Conservation (phyloP, 2,797 vertebrate genomes). For the Etheostoma nigrum region DNA sequence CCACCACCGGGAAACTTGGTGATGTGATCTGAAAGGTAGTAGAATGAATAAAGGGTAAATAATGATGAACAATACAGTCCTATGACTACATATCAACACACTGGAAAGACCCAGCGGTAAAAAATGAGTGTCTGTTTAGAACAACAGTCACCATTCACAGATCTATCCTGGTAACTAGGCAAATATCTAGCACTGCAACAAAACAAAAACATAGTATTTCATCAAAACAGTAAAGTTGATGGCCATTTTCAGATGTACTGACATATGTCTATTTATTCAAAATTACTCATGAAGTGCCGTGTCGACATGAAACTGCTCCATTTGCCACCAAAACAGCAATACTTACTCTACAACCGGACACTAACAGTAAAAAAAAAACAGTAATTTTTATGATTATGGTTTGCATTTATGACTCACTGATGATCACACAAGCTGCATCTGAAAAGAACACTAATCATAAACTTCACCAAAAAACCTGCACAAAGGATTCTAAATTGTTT, state of each 20-base stretch:
- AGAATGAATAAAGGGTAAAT: slow-evolving; percentile 28
- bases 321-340: background rate
- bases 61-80: slow-evolving; percentile 5
- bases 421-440: slow-evolving; percentile 8
- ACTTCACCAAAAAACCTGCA: background rate
- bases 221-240: too few species aligned
- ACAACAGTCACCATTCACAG: background rate
- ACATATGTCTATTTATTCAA: background rate
- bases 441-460: background rate
- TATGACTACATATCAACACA: slow-evolving; percentile 8
- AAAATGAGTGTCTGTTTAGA: background rate
- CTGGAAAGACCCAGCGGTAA: slow-evolving; percentile 12
- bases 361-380: background rate
- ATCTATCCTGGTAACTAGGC: background rate
- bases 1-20: slow-evolving; percentile 96
- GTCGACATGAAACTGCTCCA: background rate
- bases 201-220: background rate
- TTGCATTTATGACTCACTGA: slow-evolving; percentile 27
- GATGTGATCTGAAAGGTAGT: slow-evolving; percentile 90
- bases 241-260: background rate
- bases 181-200: background rate
- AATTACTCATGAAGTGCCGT: background rate
- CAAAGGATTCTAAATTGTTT: background rate
- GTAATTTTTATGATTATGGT: background rate
- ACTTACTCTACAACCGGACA: background rate